phyloP scores from a whole-genome alignment of 1,140 invertebrate genomes.

The Caenorhabditis latens region DNA sequence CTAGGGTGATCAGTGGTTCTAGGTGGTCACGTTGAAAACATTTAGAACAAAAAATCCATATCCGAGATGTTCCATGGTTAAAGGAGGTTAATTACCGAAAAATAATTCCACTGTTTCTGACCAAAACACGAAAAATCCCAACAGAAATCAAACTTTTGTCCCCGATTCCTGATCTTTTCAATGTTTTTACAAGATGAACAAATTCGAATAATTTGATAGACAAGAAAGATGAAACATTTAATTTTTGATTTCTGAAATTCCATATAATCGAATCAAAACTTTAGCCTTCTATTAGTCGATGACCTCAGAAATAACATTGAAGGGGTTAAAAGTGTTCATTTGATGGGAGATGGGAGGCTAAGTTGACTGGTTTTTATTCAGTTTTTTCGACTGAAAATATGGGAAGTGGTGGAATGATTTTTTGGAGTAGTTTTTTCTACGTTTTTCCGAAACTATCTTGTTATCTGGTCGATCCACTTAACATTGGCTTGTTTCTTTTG shows the following conservation, averaged over 20 bases:
- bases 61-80: no score
- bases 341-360: not conserved
- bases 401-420: no score
- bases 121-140: not conserved
- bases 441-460: no score
- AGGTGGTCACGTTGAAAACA: no score
- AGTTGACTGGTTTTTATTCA: not conserved
- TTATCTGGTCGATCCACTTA: no score
- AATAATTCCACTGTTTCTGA: no score
- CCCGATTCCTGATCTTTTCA: conserved; percentile 13
- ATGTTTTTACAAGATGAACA: not conserved
- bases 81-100: no score
- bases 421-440: no score
- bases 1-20: no score
- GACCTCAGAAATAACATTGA: not conserved
- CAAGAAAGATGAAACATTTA: not conserved
- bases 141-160: not conserved
- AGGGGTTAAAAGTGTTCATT: conserved; percentile 21
- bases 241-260: not conserved
- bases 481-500: no score
- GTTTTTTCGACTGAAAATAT: not conserved
- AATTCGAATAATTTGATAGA: conserved; percentile 1
- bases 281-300: not conserved
- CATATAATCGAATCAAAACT: conserved; percentile 34
- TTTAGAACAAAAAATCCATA: no score